Evolutionary conservation across 1,140 invertebrate species (phyloP).

Genomic region (Drosophila rhopaloa): DNA sequence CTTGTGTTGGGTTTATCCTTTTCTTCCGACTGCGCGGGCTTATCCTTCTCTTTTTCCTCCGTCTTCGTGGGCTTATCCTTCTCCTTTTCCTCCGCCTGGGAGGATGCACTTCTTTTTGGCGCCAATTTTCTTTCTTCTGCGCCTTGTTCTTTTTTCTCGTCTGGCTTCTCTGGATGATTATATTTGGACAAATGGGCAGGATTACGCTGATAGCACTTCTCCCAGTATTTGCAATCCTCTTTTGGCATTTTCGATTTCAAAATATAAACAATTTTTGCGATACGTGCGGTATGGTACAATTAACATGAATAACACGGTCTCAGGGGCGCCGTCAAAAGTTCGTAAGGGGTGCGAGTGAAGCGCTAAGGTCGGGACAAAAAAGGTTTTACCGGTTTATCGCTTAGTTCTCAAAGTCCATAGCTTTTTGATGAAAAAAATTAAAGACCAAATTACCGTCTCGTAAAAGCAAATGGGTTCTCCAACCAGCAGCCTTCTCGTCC

Average conservation of each 20-base stretch:
- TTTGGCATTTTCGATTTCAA: constrained; percentile 64
- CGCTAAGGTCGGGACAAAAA: too few relatives aligned
- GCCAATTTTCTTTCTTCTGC: constrained; percentile 57
- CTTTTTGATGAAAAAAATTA: too few relatives aligned
- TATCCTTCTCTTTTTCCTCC: constrained; percentile 6
- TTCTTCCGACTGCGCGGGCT: constrained; percentile 11
- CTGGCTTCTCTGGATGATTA: constrained; percentile 88
- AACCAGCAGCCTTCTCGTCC: too few relatives aligned
- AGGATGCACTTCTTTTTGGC: constrained; percentile 64
- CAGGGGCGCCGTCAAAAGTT: constrained; percentile 5
- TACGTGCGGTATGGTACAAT: constrained; percentile 11
- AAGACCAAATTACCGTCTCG: too few relatives aligned
- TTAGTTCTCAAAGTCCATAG: too few relatives aligned
- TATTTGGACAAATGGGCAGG: constrained; percentile 90
- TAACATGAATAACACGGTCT: constrained; percentile 16
- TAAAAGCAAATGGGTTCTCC: too few relatives aligned
- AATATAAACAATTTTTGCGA: constrained; percentile 21
- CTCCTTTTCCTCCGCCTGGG: constrained; percentile 1
- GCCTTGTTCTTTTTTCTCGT: not conserved
- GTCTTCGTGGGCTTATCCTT: constrained; percentile 11
- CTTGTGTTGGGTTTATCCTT: constrained; percentile 26
- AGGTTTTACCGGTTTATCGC: too few relatives aligned
- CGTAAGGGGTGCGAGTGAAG: not conserved
- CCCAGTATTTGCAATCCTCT: constrained; percentile 90
- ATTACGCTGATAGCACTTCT: constrained; percentile 94